A percentile compares a stretch with the other conserved stretches of the same genome.
These are phyloP conservation scores for Elgaria multicarinata DNA, from an alignment of 2,113 vertebrate species.

Conservation along the genomic window DNA sequence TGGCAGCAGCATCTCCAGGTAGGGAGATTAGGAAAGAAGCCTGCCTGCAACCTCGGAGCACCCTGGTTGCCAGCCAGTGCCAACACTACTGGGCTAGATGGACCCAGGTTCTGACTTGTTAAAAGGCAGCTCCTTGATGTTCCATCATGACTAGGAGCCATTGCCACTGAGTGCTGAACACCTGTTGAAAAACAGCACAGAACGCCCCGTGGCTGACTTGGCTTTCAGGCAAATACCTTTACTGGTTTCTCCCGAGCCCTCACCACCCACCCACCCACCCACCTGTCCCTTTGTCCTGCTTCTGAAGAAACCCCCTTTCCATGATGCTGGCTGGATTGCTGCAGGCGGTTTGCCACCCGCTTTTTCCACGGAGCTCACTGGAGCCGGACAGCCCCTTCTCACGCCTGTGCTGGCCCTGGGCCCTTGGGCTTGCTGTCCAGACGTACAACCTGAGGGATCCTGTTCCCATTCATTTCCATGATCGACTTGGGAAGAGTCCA, in stretches of 20 bases:
- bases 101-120: no score
- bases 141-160: no score
- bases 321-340: neutral
- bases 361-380: neutral
- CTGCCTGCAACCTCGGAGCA: no score
- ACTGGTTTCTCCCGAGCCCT: neutral
- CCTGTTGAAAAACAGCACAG: neutral
- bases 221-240: neutral
- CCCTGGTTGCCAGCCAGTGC: no score
- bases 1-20: no score
- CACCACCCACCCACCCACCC: neutral
- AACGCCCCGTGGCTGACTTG: neutral
- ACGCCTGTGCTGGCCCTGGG: neutral
- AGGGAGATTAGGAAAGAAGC: no score
- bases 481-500: conserved; percentile 15
- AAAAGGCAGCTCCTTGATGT: no score
- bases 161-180: no score
- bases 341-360: neutral
- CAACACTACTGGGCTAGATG: neutral
- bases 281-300: neutral
- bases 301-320: neutral
- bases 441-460: neutral
- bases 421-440: neutral
- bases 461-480: conserved; percentile 12
- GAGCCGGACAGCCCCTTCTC: neutral